Conservation (phyloP, 30 jellyfish, hydroid and myxozoan genomes). For the Pseudorhiza aurosa region DNA sequence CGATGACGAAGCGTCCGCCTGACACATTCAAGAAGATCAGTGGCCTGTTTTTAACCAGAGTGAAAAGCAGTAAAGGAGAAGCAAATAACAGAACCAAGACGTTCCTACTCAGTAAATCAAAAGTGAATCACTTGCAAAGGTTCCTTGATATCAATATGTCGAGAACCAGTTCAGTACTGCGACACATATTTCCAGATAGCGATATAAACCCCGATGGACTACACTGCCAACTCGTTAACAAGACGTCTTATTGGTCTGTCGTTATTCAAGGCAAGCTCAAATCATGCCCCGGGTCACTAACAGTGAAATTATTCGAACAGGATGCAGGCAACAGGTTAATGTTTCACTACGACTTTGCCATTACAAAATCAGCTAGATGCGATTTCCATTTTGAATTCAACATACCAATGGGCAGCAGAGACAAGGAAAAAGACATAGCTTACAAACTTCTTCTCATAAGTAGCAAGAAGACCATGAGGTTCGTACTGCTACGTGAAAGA, state of each 20-base stretch:
- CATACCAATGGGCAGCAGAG: slow-evolving; percentile 31
- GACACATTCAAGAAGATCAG: not conserved
- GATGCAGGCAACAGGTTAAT: slow-evolving; percentile 1
- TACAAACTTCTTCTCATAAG: slow-evolving; percentile 28
- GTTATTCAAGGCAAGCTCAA: slow-evolving; percentile 28
- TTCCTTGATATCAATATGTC: slow-evolving; percentile 12
- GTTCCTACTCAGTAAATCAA: slow-evolving; percentile 11
- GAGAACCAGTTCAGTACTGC: slow-evolving; percentile 22
- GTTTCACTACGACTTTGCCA: slow-evolving; percentile 45
- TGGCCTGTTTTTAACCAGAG: not conserved
- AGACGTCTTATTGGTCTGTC: slow-evolving; percentile 27
- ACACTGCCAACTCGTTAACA: slow-evolving; percentile 26
- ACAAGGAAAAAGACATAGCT: slow-evolving; percentile 14
- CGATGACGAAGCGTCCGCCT: slow-evolving; percentile 9
- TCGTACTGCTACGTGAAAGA: slow-evolving; percentile 42
- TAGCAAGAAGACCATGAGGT: slow-evolving; percentile 20
- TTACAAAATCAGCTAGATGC: slow-evolving; percentile 2
- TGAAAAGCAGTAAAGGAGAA: not conserved
- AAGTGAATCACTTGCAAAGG: not conserved
- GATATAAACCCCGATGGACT: slow-evolving; percentile 12
- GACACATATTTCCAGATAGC: slow-evolving; percentile 28
- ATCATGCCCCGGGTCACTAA: slow-evolving; percentile 58
- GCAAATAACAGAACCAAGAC: not conserved
- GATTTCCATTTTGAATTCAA: slow-evolving; percentile 35
- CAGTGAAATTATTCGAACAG: slow-evolving; percentile 50